Base-by-base conservation (phyloP, 2,888 invertebrate species). In the Drosophila emarginata region DNA sequence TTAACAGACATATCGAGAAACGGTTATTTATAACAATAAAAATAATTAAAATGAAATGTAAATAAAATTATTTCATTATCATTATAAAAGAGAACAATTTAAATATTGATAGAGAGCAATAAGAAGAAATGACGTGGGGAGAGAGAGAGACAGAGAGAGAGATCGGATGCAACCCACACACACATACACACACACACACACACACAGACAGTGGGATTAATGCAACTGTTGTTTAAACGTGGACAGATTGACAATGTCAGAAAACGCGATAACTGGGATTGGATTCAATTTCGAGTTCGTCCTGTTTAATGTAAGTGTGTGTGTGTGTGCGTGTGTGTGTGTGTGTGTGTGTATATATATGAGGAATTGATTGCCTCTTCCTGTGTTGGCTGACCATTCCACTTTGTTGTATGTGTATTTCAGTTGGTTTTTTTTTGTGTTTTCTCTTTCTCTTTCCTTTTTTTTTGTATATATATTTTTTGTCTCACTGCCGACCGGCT, bases 211-310 rank as follows among this genome's bases (percentile, higher is more conserved):
- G 60, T 23, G 66, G 80, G 76, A 82, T 82, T 85, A 87, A 85
- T 77, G 86, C 69, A 74, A 74, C 86, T 45, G 77, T 79, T 87
- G 84, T 78, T 78, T 81, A 87, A 85, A 72, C 65, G 63, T 81
- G 82, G 18, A 72, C 82, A 82, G 88, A 87, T 87, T 81, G 86
- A 87, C 73, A 82, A 82, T 64, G 79, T 85, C 70, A 54, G 61
- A 26, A 15, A 45, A 11, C 15, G 45, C 18, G 45, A 45, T 45
- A 45, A 21, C 45, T 21, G 45, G 18, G 45, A 45, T 45, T 45
- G 45, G 45, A 45, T 45, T 45, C 45, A 18, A 1, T 11, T 12
- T 21, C 12, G 12, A 15, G 36, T 54, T 18, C 39, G 23, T 45
- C 26, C 58, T 59, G 58, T 37, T 23, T 45, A 54, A 54, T 18